These are phyloP conservation scores for Drosophila leonis DNA, from an alignment of 2,888 invertebrate genomes.

Conservation along the genomic window DNA sequence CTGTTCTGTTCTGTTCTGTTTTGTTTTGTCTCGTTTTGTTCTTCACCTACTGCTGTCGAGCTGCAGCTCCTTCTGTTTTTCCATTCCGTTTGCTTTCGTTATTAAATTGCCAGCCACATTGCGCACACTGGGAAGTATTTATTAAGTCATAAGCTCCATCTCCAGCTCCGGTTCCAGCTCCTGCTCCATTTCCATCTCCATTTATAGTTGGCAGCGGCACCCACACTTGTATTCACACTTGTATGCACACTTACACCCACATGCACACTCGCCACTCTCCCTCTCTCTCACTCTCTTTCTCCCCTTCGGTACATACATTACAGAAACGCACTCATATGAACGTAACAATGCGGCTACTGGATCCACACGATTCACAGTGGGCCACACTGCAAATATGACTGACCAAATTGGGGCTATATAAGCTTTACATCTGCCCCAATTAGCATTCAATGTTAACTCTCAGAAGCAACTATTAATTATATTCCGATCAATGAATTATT, in stretches of 20 bases:
- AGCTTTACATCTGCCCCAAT: background rate
- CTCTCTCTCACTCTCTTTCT: background rate
- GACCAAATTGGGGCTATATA: background rate
- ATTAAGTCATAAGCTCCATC: slow-evolving; percentile 73
- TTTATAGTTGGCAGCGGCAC: slow-evolving; percentile 12
- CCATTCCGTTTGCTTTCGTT: slow-evolving; percentile 71
- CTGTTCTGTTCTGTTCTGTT: slow-evolving; percentile 11
- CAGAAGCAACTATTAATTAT: too few species aligned
- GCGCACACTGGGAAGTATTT: slow-evolving; percentile 74
- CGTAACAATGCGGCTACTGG: slow-evolving; percentile 29
- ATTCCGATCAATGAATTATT: too few species aligned
- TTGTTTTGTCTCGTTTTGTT: background rate
- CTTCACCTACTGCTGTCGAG: background rate
- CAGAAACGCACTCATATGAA: slow-evolving; percentile 22
- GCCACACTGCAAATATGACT: background rate
- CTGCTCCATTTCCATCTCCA: slow-evolving; percentile 11
- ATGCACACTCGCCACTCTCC: slow-evolving; percentile 1
- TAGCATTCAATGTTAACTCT: background rate
- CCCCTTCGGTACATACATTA: slow-evolving; percentile 13
- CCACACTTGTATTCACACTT: slow-evolving; percentile 8
- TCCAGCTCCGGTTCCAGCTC: slow-evolving; percentile 19
- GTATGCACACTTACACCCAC: slow-evolving; percentile 9
- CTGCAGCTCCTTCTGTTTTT: slow-evolving; percentile 33
- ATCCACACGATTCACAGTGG: slow-evolving; percentile 35
- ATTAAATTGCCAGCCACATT: slow-evolving; percentile 78